Conservation (phyloP, 2,113 vertebrate genomes). For the Amazona vittata region DNA sequence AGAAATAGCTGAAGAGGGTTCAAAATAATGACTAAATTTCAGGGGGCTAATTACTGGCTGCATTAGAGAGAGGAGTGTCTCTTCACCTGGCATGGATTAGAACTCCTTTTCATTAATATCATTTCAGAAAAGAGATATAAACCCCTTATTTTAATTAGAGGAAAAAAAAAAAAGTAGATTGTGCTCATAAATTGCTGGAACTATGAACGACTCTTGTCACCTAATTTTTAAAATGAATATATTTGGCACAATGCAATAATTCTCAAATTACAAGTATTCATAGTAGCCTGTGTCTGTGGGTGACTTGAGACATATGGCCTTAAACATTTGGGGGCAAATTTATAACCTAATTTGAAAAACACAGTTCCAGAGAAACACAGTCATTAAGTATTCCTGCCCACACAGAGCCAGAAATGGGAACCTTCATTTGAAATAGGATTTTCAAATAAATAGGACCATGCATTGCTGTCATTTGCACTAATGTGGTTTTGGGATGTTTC, state of each 20-base stretch:
- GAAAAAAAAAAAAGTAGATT: not conserved
- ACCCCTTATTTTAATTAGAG: slow-evolving; percentile 45
- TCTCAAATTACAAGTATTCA: slow-evolving; percentile 43
- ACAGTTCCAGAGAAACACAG: slow-evolving; percentile 39
- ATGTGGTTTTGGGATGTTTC: slow-evolving; percentile 16
- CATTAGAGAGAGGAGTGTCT: slow-evolving; percentile 31
- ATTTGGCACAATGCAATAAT: slow-evolving; percentile 30
- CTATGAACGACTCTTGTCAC: not conserved
- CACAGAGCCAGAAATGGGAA: slow-evolving; percentile 7
- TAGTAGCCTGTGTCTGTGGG: slow-evolving; percentile 13
- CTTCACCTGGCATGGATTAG: slow-evolving; percentile 54
- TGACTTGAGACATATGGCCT: slow-evolving; percentile 61
- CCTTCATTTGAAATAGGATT: slow-evolving; percentile 43
- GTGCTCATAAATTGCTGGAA: slow-evolving; percentile 22
- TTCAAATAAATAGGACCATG: slow-evolving; percentile 33
- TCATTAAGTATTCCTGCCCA: slow-evolving; percentile 61
- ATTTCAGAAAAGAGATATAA: slow-evolving; percentile 39
- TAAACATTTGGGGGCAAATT: slow-evolving; percentile 61
- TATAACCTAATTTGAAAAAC: slow-evolving; percentile 64
- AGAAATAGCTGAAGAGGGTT: slow-evolving; percentile 22
- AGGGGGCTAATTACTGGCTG: slow-evolving; percentile 49
- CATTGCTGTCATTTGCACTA: slow-evolving; percentile 16
- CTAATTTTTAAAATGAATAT: slow-evolving; percentile 57
- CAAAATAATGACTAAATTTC: slow-evolving; percentile 47
- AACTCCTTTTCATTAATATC: slow-evolving; percentile 55